These are phyloP conservation scores for Herminia tarsipennalis DNA, from an alignment of 2,888 invertebrate genomes.

Conservation along the genomic window DNA sequence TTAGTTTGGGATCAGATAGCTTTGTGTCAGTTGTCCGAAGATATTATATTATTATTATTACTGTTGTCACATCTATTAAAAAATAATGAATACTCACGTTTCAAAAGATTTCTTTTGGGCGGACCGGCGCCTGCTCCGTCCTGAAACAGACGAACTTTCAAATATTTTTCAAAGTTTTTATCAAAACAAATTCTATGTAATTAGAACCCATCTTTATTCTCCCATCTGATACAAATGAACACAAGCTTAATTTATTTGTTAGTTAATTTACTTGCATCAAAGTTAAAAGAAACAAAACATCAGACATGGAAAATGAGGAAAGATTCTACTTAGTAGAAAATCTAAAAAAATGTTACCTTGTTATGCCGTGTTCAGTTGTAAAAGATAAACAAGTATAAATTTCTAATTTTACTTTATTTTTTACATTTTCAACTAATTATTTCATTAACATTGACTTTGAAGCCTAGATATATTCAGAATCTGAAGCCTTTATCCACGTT, in stretches of 20 bases:
- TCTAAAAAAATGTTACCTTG: constrained; percentile 58
- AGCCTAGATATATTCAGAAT: not conserved
- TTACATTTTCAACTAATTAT: constrained; percentile 10
- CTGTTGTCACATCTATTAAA: not conserved
- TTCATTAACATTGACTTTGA: not conserved
- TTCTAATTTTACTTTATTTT: constrained; percentile 55
- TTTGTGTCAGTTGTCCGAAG: too few relatives aligned
- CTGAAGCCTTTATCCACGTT: not conserved
- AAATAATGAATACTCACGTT: not conserved
- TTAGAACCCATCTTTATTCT: constrained; percentile 71
- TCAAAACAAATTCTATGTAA: constrained; percentile 1
- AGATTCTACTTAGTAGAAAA: constrained; percentile 42
- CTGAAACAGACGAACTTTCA: constrained; percentile 52
- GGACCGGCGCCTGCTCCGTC: constrained; percentile 31
- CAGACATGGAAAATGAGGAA: constrained; percentile 69
- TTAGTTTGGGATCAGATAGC: too few relatives aligned
- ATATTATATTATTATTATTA: not conserved
- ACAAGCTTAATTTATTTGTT: constrained; percentile 36
- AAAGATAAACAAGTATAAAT: constrained; percentile 28
- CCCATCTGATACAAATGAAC: constrained; percentile 74
- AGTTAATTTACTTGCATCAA: not conserved
- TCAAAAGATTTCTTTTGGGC: not conserved
- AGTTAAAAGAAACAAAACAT: constrained; percentile 6
- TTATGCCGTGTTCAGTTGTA: constrained; percentile 69
- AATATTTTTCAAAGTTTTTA: not conserved